A percentile compares a stretch with the other conserved stretches of the same genome.
phyloP scores from a whole-genome alignment of 2,113 vertebrate species.

The Bothrops jararaca region DNA sequence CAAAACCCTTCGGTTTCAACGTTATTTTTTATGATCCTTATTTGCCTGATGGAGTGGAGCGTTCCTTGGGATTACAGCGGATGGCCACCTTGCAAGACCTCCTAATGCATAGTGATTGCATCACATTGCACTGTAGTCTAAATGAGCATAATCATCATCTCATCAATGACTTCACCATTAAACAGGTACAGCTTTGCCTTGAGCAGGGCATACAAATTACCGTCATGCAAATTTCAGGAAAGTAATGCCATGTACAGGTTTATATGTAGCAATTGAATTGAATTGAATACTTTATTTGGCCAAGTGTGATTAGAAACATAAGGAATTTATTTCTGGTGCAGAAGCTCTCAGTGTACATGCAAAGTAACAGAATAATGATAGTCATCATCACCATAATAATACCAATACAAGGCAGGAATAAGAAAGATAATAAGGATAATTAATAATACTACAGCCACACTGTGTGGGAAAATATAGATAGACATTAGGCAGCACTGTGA shows the following conservation, averaged over 20 bases:
- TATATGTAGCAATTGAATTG: neutral
- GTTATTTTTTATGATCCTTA: conserved; percentile 91
- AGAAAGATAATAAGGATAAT: neutral
- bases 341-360: conserved; percentile 17
- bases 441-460: neutral
- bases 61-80: conserved; percentile 85
- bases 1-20: conserved; percentile 88
- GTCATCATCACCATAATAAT: neutral
- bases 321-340: neutral
- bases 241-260: conserved; percentile 2
- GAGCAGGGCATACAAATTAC: conserved; percentile 55
- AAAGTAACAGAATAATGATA: neutral
- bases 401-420: neutral
- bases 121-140: conserved; percentile 88
- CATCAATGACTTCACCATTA: conserved; percentile 93
- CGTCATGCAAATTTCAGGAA: conserved; percentile 55
- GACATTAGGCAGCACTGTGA: neutral
- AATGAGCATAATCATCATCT: conserved; percentile 94
- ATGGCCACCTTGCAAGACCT: conserved; percentile 88
- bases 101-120: conserved; percentile 89
- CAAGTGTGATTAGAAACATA: conserved; percentile 20
- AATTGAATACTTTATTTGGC: neutral
- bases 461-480: neutral
- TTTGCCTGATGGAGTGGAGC: conserved; percentile 86
- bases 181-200: conserved; percentile 78